phyloP scores from a whole-genome alignment of 2,113 vertebrate species.

The Indicator indicator region DNA sequence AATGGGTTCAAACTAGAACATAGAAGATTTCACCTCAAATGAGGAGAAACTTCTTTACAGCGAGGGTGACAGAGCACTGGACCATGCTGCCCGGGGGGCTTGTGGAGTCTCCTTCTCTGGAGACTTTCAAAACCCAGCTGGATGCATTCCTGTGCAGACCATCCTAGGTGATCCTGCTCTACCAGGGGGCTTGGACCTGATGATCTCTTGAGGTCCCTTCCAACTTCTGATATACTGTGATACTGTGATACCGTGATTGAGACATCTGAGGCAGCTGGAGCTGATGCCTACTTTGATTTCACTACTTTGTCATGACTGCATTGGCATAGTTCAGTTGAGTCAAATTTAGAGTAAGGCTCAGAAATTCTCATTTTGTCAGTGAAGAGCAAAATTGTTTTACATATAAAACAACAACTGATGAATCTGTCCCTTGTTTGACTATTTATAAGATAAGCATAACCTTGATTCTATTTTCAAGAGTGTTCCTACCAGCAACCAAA shows the following conservation, averaged over 20 bases:
- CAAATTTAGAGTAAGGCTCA: background rate
- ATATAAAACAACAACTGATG: background rate
- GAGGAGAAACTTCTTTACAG: no score
- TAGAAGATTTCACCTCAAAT: no score
- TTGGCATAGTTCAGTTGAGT: background rate
- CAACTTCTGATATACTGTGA: no score
- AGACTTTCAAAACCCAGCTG: no score
- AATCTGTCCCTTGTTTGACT: background rate
- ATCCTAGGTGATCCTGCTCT: no score
- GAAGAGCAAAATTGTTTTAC: background rate
- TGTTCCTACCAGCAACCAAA: background rate
- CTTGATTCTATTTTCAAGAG: background rate
- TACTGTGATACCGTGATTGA: background rate
- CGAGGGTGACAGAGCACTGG: no score
- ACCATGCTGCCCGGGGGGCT: no score
- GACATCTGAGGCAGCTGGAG: background rate
- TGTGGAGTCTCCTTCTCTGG: no score
- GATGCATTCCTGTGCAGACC: no score
- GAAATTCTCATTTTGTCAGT: background rate
- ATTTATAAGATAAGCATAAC: background rate
- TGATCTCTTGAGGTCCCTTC: no score
- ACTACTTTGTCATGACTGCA: background rate
- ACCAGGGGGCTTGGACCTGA: no score
- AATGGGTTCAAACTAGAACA: no score
- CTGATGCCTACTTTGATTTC: background rate